Percentiles rank a stretch among this genome's conserved stretches.
phyloP scores from a whole-genome alignment of 1,140 invertebrate species.

The Drosophila sproati region DNA sequence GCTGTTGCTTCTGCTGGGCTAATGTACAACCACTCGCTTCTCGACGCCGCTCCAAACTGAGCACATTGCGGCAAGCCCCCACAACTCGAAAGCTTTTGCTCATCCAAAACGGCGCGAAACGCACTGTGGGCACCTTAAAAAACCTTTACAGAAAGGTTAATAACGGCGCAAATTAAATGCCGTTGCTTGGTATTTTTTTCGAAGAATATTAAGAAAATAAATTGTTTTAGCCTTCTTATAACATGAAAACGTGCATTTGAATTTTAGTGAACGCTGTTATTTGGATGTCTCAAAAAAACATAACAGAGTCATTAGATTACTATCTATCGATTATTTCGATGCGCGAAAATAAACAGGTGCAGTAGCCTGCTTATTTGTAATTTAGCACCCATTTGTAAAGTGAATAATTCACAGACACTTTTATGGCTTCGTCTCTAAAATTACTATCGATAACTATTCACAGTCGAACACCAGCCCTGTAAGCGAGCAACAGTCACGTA shows the following conservation, averaged over 20 bases:
- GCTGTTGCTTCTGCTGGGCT: constrained; percentile 29
- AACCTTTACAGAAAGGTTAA: neutral
- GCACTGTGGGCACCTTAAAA: neutral
- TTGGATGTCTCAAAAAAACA: too few species aligned
- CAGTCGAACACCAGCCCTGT: constrained; percentile 1
- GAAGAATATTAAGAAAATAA: neutral
- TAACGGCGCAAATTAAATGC: neutral
- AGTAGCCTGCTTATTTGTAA: too few species aligned
- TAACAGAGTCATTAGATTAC: too few species aligned
- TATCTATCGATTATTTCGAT: too few species aligned
- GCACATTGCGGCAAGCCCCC: constrained; percentile 14
- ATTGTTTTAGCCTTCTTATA: neutral
- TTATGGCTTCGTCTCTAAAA: neutral
- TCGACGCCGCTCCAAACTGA: constrained; percentile 69
- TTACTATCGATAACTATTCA: constrained; percentile 1
- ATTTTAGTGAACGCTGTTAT: too few species aligned
- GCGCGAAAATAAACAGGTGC: too few species aligned
- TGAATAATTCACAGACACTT: neutral
- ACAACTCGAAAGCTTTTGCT: constrained; percentile 37
- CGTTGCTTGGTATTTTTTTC: neutral
- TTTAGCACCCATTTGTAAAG: neutral
- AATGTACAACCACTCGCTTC: constrained; percentile 63
- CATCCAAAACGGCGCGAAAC: constrained; percentile 5
- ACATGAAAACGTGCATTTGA: too few species aligned
- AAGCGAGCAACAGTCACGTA: neutral